A percentile compares a stretch with the other conserved stretches of the same genome.
phyloP scores from a whole-genome alignment of 2,797 vertebrate species.

The Myotis findleyi region DNA sequence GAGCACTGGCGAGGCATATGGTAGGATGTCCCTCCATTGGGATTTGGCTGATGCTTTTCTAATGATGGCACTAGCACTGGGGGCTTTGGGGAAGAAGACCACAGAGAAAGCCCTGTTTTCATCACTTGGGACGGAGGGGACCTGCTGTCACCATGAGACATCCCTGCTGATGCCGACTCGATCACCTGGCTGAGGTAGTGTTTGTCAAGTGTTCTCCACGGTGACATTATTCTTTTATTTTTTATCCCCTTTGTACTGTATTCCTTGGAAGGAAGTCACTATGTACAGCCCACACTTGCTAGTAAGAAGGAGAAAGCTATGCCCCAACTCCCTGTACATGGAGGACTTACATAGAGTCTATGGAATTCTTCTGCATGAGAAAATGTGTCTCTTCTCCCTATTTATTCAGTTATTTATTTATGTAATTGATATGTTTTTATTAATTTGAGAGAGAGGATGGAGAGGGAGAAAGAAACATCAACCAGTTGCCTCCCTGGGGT shows the following conservation, averaged over 20 bases:
- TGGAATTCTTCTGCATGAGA: background rate
- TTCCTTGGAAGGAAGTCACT: background rate
- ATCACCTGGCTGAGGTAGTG: background rate
- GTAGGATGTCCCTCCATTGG: background rate
- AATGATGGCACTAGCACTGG: background rate
- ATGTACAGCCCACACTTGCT: background rate
- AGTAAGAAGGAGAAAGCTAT: background rate
- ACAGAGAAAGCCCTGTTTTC: background rate
- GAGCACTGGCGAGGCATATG: background rate
- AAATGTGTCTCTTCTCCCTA: background rate
- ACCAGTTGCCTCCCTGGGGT: too few species aligned
- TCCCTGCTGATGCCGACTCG: background rate
- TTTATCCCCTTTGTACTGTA: background rate
- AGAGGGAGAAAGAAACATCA: too few species aligned
- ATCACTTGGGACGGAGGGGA: background rate
- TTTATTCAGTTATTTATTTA: background rate
- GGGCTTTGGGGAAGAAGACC: background rate
- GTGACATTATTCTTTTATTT: background rate
- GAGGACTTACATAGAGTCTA: background rate
- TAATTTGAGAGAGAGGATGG: too few species aligned
- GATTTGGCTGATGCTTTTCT: background rate
- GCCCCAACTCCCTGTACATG: background rate
- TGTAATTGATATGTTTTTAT: too few species aligned
- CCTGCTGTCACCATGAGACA: fast-evolving
- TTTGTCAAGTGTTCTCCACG: background rate